These are phyloP conservation scores for Leptodactylus fuscus DNA, from an alignment of 2,113 vertebrate species.

Conservation along the genomic window DNA sequence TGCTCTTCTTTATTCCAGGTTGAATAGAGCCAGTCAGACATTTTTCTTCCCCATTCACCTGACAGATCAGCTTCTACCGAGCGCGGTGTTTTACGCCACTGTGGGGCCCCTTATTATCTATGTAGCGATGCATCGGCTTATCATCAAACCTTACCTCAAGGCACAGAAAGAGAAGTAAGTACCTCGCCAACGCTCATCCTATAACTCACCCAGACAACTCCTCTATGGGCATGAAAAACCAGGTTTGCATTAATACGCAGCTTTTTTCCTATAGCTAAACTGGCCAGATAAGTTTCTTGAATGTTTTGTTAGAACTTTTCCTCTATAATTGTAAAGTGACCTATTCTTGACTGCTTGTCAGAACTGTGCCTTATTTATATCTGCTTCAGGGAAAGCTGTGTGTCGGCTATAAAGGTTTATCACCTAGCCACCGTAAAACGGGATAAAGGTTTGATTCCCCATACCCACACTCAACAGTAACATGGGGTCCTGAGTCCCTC, in stretches of 20 bases:
- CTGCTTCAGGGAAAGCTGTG: not conserved
- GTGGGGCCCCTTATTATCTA: slow-evolving; percentile 92
- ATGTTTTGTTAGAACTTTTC: not conserved
- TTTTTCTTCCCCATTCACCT: slow-evolving; percentile 96
- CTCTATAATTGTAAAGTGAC: not conserved
- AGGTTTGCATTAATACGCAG: not conserved
- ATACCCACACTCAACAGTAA: too few relatives aligned
- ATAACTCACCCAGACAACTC: slow-evolving; percentile 35
- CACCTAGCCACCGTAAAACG: too few relatives aligned
- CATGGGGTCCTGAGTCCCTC: too few relatives aligned
- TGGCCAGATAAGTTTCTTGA: not conserved
- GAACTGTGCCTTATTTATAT: not conserved
- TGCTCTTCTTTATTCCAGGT: slow-evolving; percentile 70
- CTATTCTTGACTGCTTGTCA: not conserved
- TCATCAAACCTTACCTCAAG: slow-evolving; percentile 93
- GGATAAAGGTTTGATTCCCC: too few relatives aligned
- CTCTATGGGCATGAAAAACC: not conserved
- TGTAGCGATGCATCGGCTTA: slow-evolving; percentile 88
- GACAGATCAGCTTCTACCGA: slow-evolving; percentile 97
- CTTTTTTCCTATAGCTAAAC: not conserved
- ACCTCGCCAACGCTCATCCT: not conserved
- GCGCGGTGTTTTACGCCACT: slow-evolving; percentile 95
- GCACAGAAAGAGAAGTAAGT: slow-evolving; percentile 95
- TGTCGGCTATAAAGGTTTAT: not conserved
- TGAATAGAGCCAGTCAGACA: slow-evolving; percentile 97